A percentile compares a stretch with the other conserved stretches of the same genome.
Evolutionary conservation across 2,888 invertebrate genomes (phyloP).

Genomic region (Xestia c-nigrum): DNA sequence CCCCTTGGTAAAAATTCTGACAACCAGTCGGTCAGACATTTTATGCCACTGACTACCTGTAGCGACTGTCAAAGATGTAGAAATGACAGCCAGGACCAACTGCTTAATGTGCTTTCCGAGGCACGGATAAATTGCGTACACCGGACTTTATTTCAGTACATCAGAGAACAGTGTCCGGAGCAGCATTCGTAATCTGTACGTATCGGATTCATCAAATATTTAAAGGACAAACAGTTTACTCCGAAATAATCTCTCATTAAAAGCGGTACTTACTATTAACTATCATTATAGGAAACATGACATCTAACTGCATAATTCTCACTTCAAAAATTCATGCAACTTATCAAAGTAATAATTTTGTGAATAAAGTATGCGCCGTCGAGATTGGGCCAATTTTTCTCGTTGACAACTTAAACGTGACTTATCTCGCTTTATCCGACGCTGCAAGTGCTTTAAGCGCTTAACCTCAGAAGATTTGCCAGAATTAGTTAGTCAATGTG

Average conservation of each 20-base stretch:
- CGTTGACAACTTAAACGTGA: slow-evolving; percentile 56
- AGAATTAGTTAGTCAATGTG: slow-evolving; percentile 54
- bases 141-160: background rate
- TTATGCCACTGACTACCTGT: too few relatives aligned
- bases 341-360: slow-evolving; percentile 24
- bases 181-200: background rate
- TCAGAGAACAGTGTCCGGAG: background rate
- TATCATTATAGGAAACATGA: background rate
- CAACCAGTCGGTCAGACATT: too few relatives aligned
- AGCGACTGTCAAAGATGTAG: too few relatives aligned
- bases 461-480: slow-evolving; percentile 52
- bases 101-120: too few relatives aligned
- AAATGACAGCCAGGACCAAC: too few relatives aligned
- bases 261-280: background rate
- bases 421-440: slow-evolving; percentile 53
- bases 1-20: too few relatives aligned
- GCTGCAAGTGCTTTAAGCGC: slow-evolving; percentile 52
- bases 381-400: slow-evolving; percentile 46
- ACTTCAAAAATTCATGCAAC: slow-evolving; percentile 37
- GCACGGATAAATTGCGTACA: background rate
- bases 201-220: background rate
- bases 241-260: background rate
- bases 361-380: slow-evolving; percentile 38
- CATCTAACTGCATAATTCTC: slow-evolving; percentile 8
- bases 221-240: background rate